phyloP scores from a whole-genome alignment of 2,888 invertebrate genomes.

The Cancer borealis region DNA sequence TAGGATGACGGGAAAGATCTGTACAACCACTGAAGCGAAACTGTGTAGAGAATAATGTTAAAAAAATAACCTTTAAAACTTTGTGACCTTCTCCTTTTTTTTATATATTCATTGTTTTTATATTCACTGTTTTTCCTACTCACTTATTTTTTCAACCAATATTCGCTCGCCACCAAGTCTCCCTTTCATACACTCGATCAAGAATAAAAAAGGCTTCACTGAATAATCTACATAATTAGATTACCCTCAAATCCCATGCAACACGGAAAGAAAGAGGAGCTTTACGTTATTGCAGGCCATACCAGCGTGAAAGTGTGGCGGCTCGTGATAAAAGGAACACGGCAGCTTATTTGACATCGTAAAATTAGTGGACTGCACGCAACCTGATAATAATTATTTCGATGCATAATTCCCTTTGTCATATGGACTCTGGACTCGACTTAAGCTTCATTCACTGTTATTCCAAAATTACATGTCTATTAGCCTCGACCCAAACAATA shows the following conservation, averaged over 20 bases:
- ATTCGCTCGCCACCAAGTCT: too few relatives aligned
- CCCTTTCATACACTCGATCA: too few relatives aligned
- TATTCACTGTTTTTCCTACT: too few relatives aligned
- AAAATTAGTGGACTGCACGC: constrained; percentile 9
- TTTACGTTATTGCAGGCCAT: background rate
- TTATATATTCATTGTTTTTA: too few relatives aligned
- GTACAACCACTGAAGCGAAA: background rate
- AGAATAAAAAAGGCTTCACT: background rate
- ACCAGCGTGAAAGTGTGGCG: background rate
- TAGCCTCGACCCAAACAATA: background rate
- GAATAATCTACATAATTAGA: constrained; percentile 6
- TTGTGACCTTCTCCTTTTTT: background rate
- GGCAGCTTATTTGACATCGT: constrained; percentile 6
- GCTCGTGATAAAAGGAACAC: background rate
- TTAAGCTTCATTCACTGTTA: background rate
- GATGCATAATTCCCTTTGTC: constrained; percentile 5
- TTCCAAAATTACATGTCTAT: constrained; percentile 34
- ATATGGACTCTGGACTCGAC: constrained; percentile 17
- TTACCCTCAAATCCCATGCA: background rate
- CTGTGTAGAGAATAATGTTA: background rate
- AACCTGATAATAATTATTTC: background rate
- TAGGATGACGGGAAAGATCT: background rate
- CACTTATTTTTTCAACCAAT: too few relatives aligned
- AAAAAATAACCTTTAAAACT: background rate
- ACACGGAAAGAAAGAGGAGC: background rate